Percentiles rank a stretch among this genome's conserved stretches.
These are phyloP conservation scores for Euura lappo DNA, from an alignment of 1,140 invertebrate genomes.

Conservation along the genomic window DNA sequence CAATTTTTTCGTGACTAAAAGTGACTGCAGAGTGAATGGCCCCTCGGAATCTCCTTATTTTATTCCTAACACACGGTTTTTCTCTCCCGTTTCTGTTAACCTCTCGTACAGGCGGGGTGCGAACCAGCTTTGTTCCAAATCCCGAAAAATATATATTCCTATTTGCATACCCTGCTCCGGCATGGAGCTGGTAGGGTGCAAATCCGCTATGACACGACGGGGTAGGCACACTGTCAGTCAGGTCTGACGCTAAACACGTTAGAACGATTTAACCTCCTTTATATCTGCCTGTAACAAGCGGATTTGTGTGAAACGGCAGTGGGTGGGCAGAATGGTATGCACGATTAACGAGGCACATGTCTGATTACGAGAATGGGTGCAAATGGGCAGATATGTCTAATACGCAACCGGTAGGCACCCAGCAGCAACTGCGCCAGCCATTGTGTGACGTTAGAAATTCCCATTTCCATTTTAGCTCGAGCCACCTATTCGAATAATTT, in stretches of 20 bases:
- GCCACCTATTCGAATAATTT: neutral
- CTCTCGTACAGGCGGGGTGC: too few species aligned
- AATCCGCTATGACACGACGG: neutral
- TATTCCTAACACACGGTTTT: too few species aligned
- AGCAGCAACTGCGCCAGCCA: neutral
- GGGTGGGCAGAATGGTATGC: neutral
- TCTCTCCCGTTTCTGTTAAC: too few species aligned
- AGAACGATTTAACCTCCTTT: neutral
- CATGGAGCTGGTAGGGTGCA: neutral
- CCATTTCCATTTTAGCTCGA: neutral
- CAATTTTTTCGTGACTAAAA: too few species aligned
- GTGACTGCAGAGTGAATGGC: too few species aligned
- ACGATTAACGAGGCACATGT: neutral
- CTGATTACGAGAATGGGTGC: neutral
- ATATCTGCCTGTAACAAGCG: neutral
- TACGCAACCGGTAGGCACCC: neutral
- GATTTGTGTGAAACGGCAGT: neutral
- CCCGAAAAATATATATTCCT: constrained; percentile 5
- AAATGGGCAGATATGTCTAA: neutral
- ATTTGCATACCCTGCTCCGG: neutral
- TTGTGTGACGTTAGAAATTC: neutral
- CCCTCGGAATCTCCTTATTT: too few species aligned
- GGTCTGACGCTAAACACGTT: neutral
- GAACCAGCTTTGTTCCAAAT: neutral
- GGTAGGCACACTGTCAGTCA: neutral